phyloP scores from a whole-genome alignment of 2,888 invertebrate genomes.

The Euplexia lucipara region DNA sequence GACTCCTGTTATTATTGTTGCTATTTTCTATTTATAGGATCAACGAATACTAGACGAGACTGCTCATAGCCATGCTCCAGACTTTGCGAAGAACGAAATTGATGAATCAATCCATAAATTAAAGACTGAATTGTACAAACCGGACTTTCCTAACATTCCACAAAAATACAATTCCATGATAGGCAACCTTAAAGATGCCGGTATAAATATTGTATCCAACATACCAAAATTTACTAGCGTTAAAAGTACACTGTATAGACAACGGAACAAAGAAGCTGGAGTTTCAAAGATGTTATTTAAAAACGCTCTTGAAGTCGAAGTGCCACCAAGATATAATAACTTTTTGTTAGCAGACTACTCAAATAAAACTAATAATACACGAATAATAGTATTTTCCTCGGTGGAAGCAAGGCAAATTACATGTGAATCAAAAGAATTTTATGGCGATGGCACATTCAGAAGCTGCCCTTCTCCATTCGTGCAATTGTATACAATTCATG shows the following conservation, averaged over 20 bases:
- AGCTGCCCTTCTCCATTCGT: constrained; percentile 31
- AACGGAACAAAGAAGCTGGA: constrained; percentile 31
- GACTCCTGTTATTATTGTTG: constrained; percentile 23
- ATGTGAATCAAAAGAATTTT: constrained; percentile 32
- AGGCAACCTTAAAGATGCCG: constrained; percentile 34
- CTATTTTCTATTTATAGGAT: constrained; percentile 28
- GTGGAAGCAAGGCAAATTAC: constrained; percentile 32
- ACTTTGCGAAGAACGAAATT: constrained; percentile 35
- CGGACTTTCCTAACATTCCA: constrained; percentile 35
- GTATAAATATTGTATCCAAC: constrained; percentile 32
- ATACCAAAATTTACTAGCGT: constrained; percentile 31
- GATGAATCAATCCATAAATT: constrained; percentile 30
- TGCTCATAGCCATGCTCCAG: constrained; percentile 27
- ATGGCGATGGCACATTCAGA: constrained; percentile 35
- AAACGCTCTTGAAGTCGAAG: constrained; percentile 35
- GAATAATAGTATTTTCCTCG: constrained; percentile 37
- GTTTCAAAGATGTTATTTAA: constrained; percentile 34
- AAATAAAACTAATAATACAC: constrained; percentile 32
- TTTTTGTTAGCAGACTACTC: constrained; percentile 35
- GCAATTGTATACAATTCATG: constrained; percentile 37
- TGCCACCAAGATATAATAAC: constrained; percentile 25
- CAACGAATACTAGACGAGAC: constrained; percentile 29
- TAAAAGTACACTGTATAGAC: constrained; percentile 32
- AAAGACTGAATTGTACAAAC: constrained; percentile 35
- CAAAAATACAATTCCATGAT: constrained; percentile 38